Base-by-base conservation (phyloP, 64 coral and sea anemone genomes). In the Pachyseris speciosa region DNA sequence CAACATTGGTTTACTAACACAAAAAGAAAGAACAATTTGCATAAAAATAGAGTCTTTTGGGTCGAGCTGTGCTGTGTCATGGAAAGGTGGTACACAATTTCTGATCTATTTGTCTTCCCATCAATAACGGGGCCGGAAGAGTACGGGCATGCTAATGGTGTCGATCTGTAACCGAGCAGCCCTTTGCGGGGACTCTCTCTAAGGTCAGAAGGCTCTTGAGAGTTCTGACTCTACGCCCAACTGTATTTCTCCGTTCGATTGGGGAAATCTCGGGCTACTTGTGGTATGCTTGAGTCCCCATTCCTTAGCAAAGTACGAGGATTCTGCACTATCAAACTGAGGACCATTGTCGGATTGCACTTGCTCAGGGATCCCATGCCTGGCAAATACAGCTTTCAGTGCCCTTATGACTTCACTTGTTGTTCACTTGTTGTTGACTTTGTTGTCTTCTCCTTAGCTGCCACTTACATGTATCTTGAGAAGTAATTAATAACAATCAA, bases 401-500 rank as follows among this genome's bases (percentile, higher is more conserved):
- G 30, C 48, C 17, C 31, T 83, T 8, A 83, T 83, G 29, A 83
- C 78, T 24, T 61, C 9, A 19, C 48, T 73, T 24, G n/a, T n/a
- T n/a, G n/a, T n/a, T n/a, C n/a, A n/a, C n/a, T n/a, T n/a, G n/a
- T n/a, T n/a, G n/a, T n/a, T n/a, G 32, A 36, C 34, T 17, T 73
- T 5, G 69, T 73, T 37, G 69, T 22, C 69, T 73, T 67, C 31
- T 4, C 16, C 10, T 39, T 11, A 19, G 7, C 17, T 83, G 78
- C 78, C 2, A 83, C 15, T 58, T 83, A 41, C n/a, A 83, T 17
- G 31, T 83, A 83, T 37, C 78, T 83, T 47, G 1, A 51, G 53
- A 32, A 83, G 48, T 83, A 83, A 22, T 83, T 45, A 9, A 38
- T 57, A 3, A 83, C 83, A 17, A 86, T 36, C 22, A 86, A 24